Conservation (phyloP, 2,113 vertebrate genomes). For the Gallinago undulata region DNA sequence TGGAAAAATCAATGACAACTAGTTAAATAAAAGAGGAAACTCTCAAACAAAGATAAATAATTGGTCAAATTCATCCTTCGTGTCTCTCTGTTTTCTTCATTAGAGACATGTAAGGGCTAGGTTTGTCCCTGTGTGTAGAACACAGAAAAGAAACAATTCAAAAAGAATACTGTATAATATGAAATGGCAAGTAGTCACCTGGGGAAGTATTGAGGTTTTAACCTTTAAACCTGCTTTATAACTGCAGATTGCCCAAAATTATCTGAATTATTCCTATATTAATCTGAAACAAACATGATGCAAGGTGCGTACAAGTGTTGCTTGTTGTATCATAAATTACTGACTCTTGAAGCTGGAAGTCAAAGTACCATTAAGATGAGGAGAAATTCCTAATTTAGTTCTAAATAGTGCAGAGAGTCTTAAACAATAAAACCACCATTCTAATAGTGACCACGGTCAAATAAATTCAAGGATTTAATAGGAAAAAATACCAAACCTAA, state of each 20-base stretch:
- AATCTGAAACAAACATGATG: background rate
- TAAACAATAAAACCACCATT: background rate
- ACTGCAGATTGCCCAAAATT: background rate
- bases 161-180: background rate
- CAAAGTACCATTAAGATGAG: background rate
- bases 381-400: background rate
- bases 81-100: slow-evolving; percentile 10
- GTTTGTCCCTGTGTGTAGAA: background rate
- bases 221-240: background rate
- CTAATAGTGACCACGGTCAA: background rate
- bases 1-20: slow-evolving; percentile 48
- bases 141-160: background rate
- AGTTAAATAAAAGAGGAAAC: slow-evolving; percentile 44
- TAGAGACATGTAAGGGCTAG: background rate
- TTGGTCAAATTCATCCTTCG: background rate
- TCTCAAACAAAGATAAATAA: slow-evolving; percentile 38
- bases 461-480: background rate
- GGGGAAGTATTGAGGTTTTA: background rate
- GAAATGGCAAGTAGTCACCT: background rate
- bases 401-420: background rate
- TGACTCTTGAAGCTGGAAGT: background rate
- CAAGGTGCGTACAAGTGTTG: background rate
- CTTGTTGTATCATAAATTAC: background rate
- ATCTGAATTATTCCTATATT: background rate
- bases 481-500: background rate